Evolutionary conservation across 2,113 vertebrate species (phyloP), one percentile per base, ranked within the genome.

Genomic region (Girardinichthys multiradiatus): DNA sequence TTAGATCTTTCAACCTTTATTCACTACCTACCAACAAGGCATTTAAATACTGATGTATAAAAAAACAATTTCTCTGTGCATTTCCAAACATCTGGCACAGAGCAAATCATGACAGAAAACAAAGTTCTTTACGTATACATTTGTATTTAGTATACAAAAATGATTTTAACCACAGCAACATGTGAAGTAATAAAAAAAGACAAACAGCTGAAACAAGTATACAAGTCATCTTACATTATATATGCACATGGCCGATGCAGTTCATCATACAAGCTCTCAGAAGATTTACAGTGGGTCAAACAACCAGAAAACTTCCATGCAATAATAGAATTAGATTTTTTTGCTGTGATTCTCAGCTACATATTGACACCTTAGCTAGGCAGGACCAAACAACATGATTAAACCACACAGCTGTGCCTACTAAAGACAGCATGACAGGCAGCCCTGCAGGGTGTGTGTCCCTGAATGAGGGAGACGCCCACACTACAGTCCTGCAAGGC

Each of bases 61-160:
- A 45, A 45, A 45, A 14, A 17, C 3, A 45, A 45, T 17, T 17
- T 4, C 14, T 45, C 42, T 45, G 42, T 5, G 4, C 19, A 19
- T 45, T 33, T 33, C 31, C 31, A 33, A 33, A 33, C 31, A 33
- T 33, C 31, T 33, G 31, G 31, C 31, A 4, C n/a, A 19, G 35
- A 80, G n/a, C 4, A 62, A 89, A 80, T 60, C n/a, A 86, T 0
- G 39, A 80, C 88, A 84, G 48, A 37, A 54, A 13, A 19, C 71
- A 11, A 54, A 39, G n/a, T 65, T 59, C 64, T 79, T 89, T 91
- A 91, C 90, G 88, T 90, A 92, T 91, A 92, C 91, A 89, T 93
- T 92, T 92, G 90, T 92, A 93, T 93, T 93, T 94, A 89, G 91
- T 92, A 90, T 94, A 91, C 91, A 93, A 93, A 91, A 93, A 88